Percentiles rank a stretch among this genome's conserved stretches.
These are phyloP conservation scores for Thera obeliscata DNA, from an alignment of 2,888 invertebrate species.

Conservation along the genomic window DNA sequence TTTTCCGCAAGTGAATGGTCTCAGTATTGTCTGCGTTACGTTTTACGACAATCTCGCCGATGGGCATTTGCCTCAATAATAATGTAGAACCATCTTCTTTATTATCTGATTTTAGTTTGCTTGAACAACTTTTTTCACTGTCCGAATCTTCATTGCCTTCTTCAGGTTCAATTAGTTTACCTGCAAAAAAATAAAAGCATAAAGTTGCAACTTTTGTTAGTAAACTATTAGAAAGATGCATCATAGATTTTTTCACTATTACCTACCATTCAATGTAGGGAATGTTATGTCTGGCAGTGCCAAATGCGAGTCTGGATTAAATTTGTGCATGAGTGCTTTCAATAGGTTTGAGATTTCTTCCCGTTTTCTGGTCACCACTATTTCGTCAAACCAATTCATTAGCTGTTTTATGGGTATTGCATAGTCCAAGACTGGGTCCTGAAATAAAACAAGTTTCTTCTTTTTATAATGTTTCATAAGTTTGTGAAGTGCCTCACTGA, in stretches of 20 bases:
- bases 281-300: constrained; percentile 89
- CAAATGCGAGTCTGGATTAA: constrained; percentile 87
- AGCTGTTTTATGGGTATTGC: constrained; percentile 90
- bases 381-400: constrained; percentile 94
- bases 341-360: constrained; percentile 93
- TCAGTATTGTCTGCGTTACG: constrained; percentile 69
- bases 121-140: constrained; percentile 51
- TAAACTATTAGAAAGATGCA: background rate
- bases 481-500: background rate
- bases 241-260: background rate
- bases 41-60: constrained; percentile 75
- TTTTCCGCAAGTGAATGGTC: constrained; percentile 73
- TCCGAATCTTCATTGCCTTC: constrained; percentile 85
- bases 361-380: constrained; percentile 92
- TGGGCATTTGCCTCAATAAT: constrained; percentile 75
- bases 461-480: background rate
- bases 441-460: constrained; percentile 52
- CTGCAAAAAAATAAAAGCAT: constrained; percentile 55
- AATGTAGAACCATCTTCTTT: constrained; percentile 72
- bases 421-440: constrained; percentile 93
- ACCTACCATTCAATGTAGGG: constrained; percentile 89
- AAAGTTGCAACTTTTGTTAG: background rate
- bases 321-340: constrained; percentile 89
- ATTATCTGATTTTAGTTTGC: constrained; percentile 56
- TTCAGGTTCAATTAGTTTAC: constrained; percentile 86